A percentile compares a stretch with the other conserved stretches of the same genome.
Evolutionary conservation across 2,113 vertebrate species (phyloP).

Genomic region (Trochalopteron elliotii): DNA sequence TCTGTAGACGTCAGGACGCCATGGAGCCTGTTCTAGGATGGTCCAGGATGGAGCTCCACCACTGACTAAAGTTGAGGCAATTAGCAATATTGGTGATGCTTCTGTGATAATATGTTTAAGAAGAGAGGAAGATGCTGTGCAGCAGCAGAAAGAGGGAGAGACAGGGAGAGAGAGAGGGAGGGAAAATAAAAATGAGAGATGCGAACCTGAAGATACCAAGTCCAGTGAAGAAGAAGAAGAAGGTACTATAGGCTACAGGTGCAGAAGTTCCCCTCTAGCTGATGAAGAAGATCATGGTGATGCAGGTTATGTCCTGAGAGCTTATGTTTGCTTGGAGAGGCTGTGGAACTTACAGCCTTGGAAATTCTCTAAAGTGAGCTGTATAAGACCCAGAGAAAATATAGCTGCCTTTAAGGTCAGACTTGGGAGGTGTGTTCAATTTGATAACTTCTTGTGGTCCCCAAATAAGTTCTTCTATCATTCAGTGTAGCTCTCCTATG

Average conservation of each 20-base stretch:
- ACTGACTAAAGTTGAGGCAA: not conserved
- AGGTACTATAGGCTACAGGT: not conserved
- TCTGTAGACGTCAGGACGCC: not conserved
- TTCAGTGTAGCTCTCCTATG: not conserved
- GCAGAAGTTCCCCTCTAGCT: not conserved
- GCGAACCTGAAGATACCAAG: not conserved
- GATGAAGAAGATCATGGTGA: not conserved
- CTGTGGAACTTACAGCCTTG: not conserved
- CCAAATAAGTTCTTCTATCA: not conserved
- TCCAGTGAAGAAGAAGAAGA: not conserved
- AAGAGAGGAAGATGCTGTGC: not conserved
- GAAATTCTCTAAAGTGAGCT: not conserved
- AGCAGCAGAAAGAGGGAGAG: not conserved
- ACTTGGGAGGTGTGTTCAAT: not conserved
- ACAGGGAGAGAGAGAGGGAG: not conserved
- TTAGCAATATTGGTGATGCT: not conserved
- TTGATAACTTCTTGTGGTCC: not conserved
- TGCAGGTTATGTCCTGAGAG: not conserved
- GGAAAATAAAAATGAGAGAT: not conserved
- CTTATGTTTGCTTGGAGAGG: not conserved
- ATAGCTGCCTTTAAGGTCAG: not conserved
- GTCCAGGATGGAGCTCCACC: not conserved
- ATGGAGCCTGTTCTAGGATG: not conserved
- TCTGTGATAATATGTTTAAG: not conserved
- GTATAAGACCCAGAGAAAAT: not conserved